Conservation (phyloP, 2,888 invertebrate genomes). For the Euclidia mi region DNA sequence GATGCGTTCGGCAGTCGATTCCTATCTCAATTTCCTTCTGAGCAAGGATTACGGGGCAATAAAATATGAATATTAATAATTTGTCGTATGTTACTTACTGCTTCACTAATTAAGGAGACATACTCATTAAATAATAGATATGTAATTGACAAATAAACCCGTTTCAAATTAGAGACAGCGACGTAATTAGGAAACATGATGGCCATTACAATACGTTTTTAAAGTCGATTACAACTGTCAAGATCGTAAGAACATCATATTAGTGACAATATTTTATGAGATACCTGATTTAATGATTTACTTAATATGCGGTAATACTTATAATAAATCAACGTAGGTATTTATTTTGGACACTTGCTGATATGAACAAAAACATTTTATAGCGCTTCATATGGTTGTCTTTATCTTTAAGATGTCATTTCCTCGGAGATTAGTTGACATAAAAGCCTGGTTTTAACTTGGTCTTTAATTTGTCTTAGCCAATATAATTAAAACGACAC, state of each 20-base stretch:
- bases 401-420: constrained; percentile 22
- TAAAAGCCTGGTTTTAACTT: constrained; percentile 12
- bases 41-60: constrained; percentile 67
- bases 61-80: constrained; percentile 59
- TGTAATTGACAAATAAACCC: constrained; percentile 48
- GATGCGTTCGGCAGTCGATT: constrained; percentile 64
- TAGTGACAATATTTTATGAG: constrained; percentile 29
- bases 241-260: constrained; percentile 34
- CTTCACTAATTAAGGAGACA: constrained; percentile 46
- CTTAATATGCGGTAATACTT: constrained; percentile 1
- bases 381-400: constrained; percentile 7
- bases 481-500: constrained; percentile 17
- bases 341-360: background rate
- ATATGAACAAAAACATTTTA: constrained; percentile 10
- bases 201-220: constrained; percentile 32
- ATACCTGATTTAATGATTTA: constrained; percentile 31
- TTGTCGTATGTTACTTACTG: constrained; percentile 32
- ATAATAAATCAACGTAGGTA: background rate
- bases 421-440: constrained; percentile 18
- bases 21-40: constrained; percentile 72
- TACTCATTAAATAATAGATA: constrained; percentile 49
- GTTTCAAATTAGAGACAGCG: constrained; percentile 30
- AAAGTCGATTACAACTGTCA: constrained; percentile 24
- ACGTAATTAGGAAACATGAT: constrained; percentile 42
- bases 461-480: constrained; percentile 17